Base-by-base conservation (phyloP, 2,113 vertebrate genomes). In the Holacanthus passer region DNA sequence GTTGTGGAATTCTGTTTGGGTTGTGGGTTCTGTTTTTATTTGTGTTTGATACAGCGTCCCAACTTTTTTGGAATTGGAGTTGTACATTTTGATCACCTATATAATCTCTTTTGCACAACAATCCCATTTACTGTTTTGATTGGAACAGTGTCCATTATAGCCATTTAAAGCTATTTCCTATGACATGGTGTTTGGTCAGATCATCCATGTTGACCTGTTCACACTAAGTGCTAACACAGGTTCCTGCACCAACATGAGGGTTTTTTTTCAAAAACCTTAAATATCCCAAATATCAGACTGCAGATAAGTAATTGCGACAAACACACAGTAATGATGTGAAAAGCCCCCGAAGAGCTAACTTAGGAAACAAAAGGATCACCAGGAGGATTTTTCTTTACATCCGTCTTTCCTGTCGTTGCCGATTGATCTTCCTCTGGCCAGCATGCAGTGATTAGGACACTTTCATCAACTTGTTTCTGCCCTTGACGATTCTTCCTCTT, bases 391-490 rank as follows among this genome's bases (percentile, higher is more conserved):
- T 83, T 52, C 37, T 41, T 58, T 66, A 3, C 56, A 81, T 83
- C 68, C 22, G 14, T 83, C 83, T 79, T 73, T 63, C 71, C 52
- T 84, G 75, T 87, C 55, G 7, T 63, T 62, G 43, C 12, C 76
- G 74, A 89, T 87, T 86, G 87, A 91, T 91, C 87, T 77, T 71
- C 64, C 62, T 79, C 35, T 41, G 41, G 27, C 68, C 60, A 50
- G 37, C 63, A 72, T 83, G 53, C 77, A 82, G 73, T 77, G 82
- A 90, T 87, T 87, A 83, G 82, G 69, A 82, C 70, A 83, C 79
- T 88, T 88, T 91, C 68, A 75, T 86, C 88, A 77, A 74, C 62
- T 84, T 81, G 73, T 80, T 50, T 82, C 60, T 84, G 83, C 58
- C 90, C 92, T 91, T 87, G 85, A 87, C 82, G 16, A 76, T 71